A percentile compares a stretch with the other conserved stretches of the same genome.
phyloP scores from a whole-genome alignment of 2,113 vertebrate genomes.

The Aldabrachelys gigantea region DNA sequence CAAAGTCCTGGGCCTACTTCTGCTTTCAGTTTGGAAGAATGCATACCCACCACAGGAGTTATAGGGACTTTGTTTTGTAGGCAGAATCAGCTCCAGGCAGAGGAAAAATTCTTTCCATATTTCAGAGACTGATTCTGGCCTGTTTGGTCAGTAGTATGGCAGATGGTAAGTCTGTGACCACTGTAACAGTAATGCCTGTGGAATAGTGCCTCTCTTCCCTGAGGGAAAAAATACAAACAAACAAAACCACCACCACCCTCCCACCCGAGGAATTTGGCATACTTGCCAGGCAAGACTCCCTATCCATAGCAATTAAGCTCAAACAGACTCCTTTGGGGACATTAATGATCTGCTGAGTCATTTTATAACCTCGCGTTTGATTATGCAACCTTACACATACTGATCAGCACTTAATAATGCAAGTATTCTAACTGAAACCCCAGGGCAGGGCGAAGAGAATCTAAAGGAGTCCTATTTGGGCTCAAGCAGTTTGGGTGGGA shows the following conservation, averaged over 20 bases:
- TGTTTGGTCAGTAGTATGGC: neutral
- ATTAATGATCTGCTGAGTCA: conserved; percentile 12
- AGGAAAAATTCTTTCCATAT: neutral
- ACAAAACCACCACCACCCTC: neutral
- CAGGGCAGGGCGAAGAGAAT: conserved; percentile 51
- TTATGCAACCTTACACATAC: conserved; percentile 12
- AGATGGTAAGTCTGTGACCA: neutral
- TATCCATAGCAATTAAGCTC: conserved; percentile 37
- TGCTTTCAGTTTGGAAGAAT: conserved; percentile 13
- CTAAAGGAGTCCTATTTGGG: conserved; percentile 24
- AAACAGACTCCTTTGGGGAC: conserved; percentile 25
- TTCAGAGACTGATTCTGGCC: neutral
- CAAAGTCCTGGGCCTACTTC: neutral
- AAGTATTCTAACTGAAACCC: conserved; percentile 44
- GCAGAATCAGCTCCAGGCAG: neutral
- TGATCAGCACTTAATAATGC: conserved; percentile 37
- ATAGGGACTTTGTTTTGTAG: neutral
- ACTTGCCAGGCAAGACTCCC: neutral
- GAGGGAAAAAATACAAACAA: neutral
- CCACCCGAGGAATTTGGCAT: conserved; percentile 7
- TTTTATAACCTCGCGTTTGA: conserved; percentile 57
- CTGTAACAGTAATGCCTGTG: neutral
- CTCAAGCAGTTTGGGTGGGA: conserved; percentile 15
- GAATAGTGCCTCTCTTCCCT: neutral
- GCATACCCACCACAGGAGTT: neutral